Percentiles rank a stretch among this genome's conserved stretches.
These are phyloP conservation scores for Cnemophilus loriae DNA, from an alignment of 2,113 vertebrate genomes.

Conservation along the genomic window DNA sequence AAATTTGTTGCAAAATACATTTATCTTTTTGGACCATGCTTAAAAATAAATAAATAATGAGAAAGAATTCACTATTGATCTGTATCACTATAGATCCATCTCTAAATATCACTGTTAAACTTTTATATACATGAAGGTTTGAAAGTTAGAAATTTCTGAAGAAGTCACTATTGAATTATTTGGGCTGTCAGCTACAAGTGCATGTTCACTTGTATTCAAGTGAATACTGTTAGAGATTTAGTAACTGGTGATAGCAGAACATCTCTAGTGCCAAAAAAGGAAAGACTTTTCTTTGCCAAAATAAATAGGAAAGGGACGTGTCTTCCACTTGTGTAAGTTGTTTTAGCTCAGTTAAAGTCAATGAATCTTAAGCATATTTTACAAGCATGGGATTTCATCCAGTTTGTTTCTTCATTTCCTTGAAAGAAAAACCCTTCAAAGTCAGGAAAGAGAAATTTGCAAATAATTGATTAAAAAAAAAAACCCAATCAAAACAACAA, in stretches of 20 bases:
- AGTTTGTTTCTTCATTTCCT: background rate
- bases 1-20: background rate
- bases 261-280: background rate
- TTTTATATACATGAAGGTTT: background rate
- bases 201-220: background rate
- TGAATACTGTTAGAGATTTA: background rate
- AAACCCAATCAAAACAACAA: accelerated
- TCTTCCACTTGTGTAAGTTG: background rate
- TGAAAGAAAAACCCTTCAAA: background rate
- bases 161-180: background rate
- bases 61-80: background rate
- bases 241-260: background rate
- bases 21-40: background rate
- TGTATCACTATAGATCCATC: background rate
- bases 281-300: background rate
- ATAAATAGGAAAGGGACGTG: background rate
- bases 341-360: background rate
- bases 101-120: background rate
- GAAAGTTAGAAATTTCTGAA: background rate
- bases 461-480: background rate
- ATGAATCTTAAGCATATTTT: background rate
- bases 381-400: background rate
- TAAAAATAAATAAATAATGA: background rate
- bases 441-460: background rate
- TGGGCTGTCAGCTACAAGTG: background rate